phyloP scores from a whole-genome alignment of 1,140 invertebrate species.

The Protaetia brevitarsis region DNA sequence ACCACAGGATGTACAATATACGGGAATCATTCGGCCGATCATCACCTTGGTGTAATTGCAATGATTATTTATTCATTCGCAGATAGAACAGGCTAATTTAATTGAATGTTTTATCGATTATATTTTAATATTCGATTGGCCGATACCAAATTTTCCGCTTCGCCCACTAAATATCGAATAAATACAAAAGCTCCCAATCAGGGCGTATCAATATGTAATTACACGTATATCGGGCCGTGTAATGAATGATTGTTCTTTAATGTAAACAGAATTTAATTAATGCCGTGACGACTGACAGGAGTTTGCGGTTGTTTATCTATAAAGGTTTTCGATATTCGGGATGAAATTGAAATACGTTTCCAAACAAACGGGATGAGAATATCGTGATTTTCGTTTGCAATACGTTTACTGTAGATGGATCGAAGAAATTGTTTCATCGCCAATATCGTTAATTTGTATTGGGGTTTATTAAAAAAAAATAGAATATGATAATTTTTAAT shows the following conservation, averaged over 20 bases:
- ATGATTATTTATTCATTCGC: slow-evolving; percentile 15
- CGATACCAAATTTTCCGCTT: slow-evolving; percentile 2
- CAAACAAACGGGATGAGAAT: neutral
- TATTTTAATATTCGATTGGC: neutral
- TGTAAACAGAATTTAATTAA: slow-evolving; percentile 10
- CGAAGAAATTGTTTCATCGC: no score
- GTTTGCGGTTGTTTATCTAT: neutral
- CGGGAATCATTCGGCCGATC: no score
- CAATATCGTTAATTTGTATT: neutral
- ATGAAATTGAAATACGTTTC: neutral
- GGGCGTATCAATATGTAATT: neutral
- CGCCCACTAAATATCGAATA: neutral
- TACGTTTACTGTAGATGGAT: no score
- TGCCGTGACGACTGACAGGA: neutral
- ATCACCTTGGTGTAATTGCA: neutral
- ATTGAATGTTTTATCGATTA: slow-evolving; percentile 8
- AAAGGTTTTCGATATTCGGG: neutral
- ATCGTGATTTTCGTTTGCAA: neutral
- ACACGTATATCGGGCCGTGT: slow-evolving; percentile 1
- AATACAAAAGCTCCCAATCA: neutral
- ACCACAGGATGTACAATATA: no score
- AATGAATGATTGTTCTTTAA: slow-evolving; percentile 13
- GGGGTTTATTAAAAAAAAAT: no score
- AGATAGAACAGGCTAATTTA: neutral
- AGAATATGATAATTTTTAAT: no score